phyloP scores from a whole-genome alignment of 2,113 vertebrate species.

The Lates calcarifer region DNA sequence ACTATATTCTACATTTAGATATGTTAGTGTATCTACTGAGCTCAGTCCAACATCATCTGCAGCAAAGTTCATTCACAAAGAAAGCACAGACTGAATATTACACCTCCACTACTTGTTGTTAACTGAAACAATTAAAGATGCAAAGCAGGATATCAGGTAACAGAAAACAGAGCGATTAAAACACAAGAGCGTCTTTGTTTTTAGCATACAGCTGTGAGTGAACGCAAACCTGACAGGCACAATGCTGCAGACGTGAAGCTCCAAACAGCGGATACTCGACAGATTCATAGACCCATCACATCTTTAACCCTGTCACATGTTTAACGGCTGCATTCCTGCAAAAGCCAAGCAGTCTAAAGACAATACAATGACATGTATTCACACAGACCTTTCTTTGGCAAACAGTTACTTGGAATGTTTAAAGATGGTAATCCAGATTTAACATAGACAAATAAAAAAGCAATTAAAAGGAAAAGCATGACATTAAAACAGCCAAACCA shows the following conservation, averaged over 20 bases:
- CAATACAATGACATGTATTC: background rate
- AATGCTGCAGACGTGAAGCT: background rate
- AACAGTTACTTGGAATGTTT: conserved; percentile 4
- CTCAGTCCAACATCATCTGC: background rate
- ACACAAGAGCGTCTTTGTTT: conserved; percentile 11
- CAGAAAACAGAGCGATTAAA: background rate
- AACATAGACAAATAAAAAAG: conserved; percentile 7
- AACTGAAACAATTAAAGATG: background rate
- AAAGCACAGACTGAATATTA: background rate
- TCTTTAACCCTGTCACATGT: background rate
- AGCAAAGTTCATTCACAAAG: background rate
- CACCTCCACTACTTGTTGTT: background rate
- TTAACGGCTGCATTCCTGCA: background rate
- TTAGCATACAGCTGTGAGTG: background rate
- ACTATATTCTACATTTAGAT: background rate
- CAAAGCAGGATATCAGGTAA: background rate
- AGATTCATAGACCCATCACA: background rate
- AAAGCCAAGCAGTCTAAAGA: background rate
- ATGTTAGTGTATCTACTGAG: conserved; percentile 15
- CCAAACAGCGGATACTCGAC: background rate
- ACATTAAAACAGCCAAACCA: background rate
- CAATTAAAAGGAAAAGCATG: background rate
- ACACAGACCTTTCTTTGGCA: conserved; percentile 25
- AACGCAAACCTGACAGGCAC: background rate
- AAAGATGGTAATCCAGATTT: background rate